phyloP scores from a whole-genome alignment of 1,140 invertebrate genomes.

The Drosophila gunungcola region DNA sequence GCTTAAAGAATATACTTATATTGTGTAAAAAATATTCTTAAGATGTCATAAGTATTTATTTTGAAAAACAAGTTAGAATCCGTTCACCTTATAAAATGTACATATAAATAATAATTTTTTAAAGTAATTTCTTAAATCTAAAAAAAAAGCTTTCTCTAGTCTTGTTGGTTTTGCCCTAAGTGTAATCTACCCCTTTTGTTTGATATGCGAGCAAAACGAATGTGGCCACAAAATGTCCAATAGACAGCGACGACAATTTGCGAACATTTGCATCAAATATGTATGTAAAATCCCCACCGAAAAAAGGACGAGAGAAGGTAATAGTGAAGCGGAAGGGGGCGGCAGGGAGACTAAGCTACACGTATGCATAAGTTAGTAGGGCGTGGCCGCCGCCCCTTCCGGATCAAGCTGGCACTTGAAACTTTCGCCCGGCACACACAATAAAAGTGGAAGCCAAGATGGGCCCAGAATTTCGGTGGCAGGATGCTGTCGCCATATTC shows the following conservation, averaged over 20 bases:
- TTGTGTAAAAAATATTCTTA: too few relatives aligned
- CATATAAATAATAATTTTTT: too few relatives aligned
- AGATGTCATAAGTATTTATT: too few relatives aligned
- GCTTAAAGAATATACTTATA: too few relatives aligned
- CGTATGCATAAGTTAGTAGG: slow-evolving; percentile 77
- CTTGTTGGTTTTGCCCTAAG: neutral
- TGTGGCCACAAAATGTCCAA: slow-evolving; percentile 54
- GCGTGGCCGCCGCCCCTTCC: slow-evolving; percentile 8
- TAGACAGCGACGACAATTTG: slow-evolving; percentile 66
- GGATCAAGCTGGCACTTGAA: slow-evolving; percentile 56
- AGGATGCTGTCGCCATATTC: slow-evolving; percentile 14
- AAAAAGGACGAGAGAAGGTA: slow-evolving; percentile 25
- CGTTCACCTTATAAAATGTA: too few relatives aligned
- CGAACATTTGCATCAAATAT: slow-evolving; percentile 65
- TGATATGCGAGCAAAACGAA: slow-evolving; percentile 34
- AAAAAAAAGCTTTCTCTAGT: too few relatives aligned
- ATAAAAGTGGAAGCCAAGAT: slow-evolving; percentile 56
- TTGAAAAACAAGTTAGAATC: too few relatives aligned
- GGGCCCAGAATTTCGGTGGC: slow-evolving; percentile 13
- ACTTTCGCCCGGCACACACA: slow-evolving; percentile 50
- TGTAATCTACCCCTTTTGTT: slow-evolving; percentile 22
- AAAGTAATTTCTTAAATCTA: too few relatives aligned
- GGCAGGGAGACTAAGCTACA: slow-evolving; percentile 50
- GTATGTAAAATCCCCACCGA: slow-evolving; percentile 54
- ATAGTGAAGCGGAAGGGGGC: slow-evolving; percentile 5